Conservation (phyloP, 1,140 invertebrate species). For the Ditylenchus dipsaci region DNA sequence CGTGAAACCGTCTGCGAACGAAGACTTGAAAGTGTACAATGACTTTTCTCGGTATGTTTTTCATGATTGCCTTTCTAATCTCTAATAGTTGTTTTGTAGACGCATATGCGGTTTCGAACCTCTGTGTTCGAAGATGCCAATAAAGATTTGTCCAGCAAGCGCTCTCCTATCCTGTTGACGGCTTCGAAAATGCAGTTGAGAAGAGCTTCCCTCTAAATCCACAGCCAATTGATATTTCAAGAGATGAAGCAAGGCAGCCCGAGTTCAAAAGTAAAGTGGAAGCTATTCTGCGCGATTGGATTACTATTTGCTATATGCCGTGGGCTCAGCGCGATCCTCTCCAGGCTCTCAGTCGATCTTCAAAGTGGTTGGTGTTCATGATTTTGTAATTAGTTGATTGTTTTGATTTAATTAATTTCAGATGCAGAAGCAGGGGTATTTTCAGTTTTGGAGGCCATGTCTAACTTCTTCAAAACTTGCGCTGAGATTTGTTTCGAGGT, state of each 20-base stretch:
- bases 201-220: not conserved
- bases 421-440: not conserved
- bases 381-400: not conserved
- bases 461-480: slow-evolving; percentile 88
- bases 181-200: not conserved
- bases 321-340: slow-evolving; percentile 75
- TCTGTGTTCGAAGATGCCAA: too few relatives aligned
- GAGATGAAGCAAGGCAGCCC: not conserved
- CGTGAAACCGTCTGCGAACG: too few relatives aligned
- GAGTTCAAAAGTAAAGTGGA: slow-evolving; percentile 88
- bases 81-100: too few relatives aligned
- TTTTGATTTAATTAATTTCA: not conserved
- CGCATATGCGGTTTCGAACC: too few relatives aligned
- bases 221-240: not conserved
- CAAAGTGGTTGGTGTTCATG: slow-evolving; percentile 77
- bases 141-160: too few relatives aligned
- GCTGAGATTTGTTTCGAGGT: slow-evolving; percentile 93
- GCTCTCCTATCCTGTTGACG: too few relatives aligned
- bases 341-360: slow-evolving; percentile 89
- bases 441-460: slow-evolving; percentile 77
- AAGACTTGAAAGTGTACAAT: too few relatives aligned
- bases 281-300: slow-evolving; percentile 86
- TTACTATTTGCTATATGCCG: slow-evolving; percentile 75
- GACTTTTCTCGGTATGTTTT: too few relatives aligned
- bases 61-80: too few relatives aligned